Evolutionary conservation across 2,888 invertebrate genomes (phyloP).

Genomic region (Achlya flavicornis): DNA sequence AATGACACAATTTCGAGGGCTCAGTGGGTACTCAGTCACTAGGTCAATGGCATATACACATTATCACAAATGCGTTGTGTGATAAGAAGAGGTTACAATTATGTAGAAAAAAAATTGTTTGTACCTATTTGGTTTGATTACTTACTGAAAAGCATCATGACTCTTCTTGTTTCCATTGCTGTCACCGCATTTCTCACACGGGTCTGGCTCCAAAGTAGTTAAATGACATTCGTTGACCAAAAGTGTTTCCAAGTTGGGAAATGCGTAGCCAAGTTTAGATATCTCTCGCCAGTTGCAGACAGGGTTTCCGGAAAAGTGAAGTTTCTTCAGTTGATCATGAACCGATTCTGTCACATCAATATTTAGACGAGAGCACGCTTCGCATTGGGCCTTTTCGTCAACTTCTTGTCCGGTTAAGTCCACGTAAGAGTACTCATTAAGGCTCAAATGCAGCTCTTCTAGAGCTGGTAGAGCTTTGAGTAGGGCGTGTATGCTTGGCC

Average conservation of each 20-base stretch:
- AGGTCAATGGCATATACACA: slow-evolving; percentile 63
- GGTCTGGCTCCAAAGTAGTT: slow-evolving; percentile 84
- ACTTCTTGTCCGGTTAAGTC: slow-evolving; percentile 83
- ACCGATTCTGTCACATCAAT: slow-evolving; percentile 69
- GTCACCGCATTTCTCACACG: slow-evolving; percentile 82
- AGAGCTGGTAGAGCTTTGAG: slow-evolving; percentile 90
- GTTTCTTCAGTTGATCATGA: slow-evolving; percentile 88
- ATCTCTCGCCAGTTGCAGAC: slow-evolving; percentile 94
- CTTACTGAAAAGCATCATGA: slow-evolving; percentile 85
- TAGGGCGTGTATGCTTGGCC: slow-evolving; percentile 91
- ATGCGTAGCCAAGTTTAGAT: slow-evolving; percentile 91
- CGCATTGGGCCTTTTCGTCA: slow-evolving; percentile 68
- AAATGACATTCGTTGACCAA: slow-evolving; percentile 94
- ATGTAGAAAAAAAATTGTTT: no score
- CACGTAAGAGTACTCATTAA: slow-evolving; percentile 93
- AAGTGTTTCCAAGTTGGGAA: slow-evolving; percentile 93
- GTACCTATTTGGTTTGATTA: slow-evolving; percentile 27
- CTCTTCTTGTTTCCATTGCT: slow-evolving; percentile 80
- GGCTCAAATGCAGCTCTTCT: slow-evolving; percentile 95
- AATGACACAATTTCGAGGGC: slow-evolving; percentile 31
- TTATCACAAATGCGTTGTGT: slow-evolving; percentile 39
- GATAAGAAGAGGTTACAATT: slow-evolving; percentile 19
- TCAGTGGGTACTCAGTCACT: slow-evolving; percentile 37
- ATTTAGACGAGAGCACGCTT: slow-evolving; percentile 70
- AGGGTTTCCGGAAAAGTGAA: slow-evolving; percentile 95